phyloP scores from a whole-genome alignment of 2,888 invertebrate genomes.

The Cerastis leucographa region DNA sequence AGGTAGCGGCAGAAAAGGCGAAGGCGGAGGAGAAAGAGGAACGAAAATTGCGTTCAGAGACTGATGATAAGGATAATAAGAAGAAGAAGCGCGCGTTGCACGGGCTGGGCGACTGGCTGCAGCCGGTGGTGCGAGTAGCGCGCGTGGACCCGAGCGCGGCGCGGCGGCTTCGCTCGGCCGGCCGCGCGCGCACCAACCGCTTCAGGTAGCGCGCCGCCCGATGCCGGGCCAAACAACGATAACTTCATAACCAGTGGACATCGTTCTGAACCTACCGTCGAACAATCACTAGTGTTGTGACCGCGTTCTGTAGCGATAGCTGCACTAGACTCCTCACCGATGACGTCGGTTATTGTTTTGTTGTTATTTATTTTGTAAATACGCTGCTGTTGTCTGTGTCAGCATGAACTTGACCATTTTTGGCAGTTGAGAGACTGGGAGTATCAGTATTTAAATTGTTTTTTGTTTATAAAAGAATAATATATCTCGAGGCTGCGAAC shows the following conservation, averaged over 20 bases:
- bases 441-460: conserved; percentile 75
- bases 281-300: conserved; percentile 61
- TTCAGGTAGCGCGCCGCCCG: conserved; percentile 76
- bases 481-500: conserved; percentile 72
- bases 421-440: conserved; percentile 50
- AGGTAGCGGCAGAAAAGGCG: conserved; percentile 74
- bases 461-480: conserved; percentile 67
- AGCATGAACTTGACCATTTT: conserved; percentile 48
- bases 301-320: conserved; percentile 31
- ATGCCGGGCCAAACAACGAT: conserved; percentile 16
- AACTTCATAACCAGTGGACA: conserved; percentile 31
- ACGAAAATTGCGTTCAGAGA: conserved; percentile 75
- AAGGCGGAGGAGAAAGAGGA: conserved; percentile 73
- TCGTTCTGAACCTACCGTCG: conserved; percentile 31
- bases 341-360: conserved; percentile 41
- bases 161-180: conserved; percentile 82
- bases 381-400: conserved; percentile 57
- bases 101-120: conserved; percentile 86
- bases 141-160: conserved; percentile 89
- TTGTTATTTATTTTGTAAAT: conserved; percentile 75
- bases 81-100: conserved; percentile 80
- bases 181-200: conserved; percentile 64
- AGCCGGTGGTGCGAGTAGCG: conserved; percentile 92
- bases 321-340: conserved; percentile 26
- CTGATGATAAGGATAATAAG: conserved; percentile 78